These are phyloP conservation scores for Pangasius macronema DNA, from an alignment of 2,797 vertebrate species.

Conservation along the genomic window DNA sequence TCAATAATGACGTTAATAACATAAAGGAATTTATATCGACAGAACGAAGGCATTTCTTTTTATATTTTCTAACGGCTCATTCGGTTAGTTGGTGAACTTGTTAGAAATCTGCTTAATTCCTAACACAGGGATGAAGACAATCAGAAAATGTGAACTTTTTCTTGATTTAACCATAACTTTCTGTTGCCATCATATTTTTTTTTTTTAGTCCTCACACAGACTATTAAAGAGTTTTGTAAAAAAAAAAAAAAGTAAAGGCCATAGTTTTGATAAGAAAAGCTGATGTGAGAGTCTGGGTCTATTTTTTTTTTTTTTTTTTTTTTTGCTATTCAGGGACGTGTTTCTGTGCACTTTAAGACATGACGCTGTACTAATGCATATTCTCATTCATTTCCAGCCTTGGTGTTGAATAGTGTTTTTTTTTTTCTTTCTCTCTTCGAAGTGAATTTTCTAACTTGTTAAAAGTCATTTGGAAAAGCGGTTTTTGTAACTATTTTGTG, in stretches of 20 bases:
- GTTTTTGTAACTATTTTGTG: constrained; percentile 46
- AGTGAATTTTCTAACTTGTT: constrained; percentile 35
- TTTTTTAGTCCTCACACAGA: background rate
- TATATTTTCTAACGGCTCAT: background rate
- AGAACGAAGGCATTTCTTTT: constrained; percentile 4
- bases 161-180: background rate
- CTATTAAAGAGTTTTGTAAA: constrained; percentile 22
- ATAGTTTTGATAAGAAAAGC: constrained; percentile 15
- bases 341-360: constrained; percentile 52
- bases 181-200: background rate
- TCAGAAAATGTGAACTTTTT: background rate
- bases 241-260: constrained; percentile 27
- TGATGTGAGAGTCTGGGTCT: background rate
- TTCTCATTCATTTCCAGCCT: constrained; percentile 15
- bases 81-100: background rate
- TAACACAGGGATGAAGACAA: constrained; percentile 10
- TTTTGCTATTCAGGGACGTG: constrained; percentile 47
- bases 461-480: constrained; percentile 7
- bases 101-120: constrained; percentile 1
- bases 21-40: background rate
- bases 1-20: background rate
- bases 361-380: constrained; percentile 27
- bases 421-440: background rate
- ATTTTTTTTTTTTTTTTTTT: background rate
- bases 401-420: constrained; percentile 10